A percentile compares a stretch with the other conserved stretches of the same genome.
These are phyloP conservation scores for Anthoscopus minutus DNA, from an alignment of 2,113 vertebrate genomes.

Conservation along the genomic window DNA sequence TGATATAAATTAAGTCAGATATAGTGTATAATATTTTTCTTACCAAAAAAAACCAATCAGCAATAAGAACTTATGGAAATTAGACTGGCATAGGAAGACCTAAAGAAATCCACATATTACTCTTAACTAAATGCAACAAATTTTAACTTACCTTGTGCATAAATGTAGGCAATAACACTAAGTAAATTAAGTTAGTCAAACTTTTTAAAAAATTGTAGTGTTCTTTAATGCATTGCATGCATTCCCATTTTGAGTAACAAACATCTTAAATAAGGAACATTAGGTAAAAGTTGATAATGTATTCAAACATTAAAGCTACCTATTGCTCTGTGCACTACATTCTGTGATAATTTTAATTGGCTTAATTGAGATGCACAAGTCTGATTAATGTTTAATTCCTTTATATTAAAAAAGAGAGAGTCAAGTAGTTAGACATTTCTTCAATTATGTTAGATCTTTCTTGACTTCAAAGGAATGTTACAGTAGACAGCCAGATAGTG, in stretches of 20 bases:
- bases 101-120: neutral
- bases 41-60: neutral
- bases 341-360: constrained; percentile 86
- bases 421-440: constrained; percentile 86
- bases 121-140: neutral
- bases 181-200: neutral
- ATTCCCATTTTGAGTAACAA: constrained; percentile 58
- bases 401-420: constrained; percentile 80
- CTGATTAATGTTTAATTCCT: constrained; percentile 86
- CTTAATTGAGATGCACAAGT: constrained; percentile 84
- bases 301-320: constrained; percentile 79
- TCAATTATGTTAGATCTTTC: constrained; percentile 86
- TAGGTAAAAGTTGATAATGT: constrained; percentile 75
- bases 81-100: neutral
- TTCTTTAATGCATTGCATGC: neutral
- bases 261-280: constrained; percentile 61
- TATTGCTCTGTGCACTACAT: constrained; percentile 68
- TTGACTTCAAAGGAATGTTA: constrained; percentile 81
- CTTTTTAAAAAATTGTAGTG: neutral
- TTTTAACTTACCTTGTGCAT: neutral
- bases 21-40: neutral
- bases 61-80: neutral
- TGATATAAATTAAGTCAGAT: constrained; percentile 29
- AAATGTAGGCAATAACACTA: neutral
- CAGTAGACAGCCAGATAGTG: constrained; percentile 79